phyloP scores from a whole-genome alignment of 2,113 vertebrate genomes.

The Suncus etruscus region DNA sequence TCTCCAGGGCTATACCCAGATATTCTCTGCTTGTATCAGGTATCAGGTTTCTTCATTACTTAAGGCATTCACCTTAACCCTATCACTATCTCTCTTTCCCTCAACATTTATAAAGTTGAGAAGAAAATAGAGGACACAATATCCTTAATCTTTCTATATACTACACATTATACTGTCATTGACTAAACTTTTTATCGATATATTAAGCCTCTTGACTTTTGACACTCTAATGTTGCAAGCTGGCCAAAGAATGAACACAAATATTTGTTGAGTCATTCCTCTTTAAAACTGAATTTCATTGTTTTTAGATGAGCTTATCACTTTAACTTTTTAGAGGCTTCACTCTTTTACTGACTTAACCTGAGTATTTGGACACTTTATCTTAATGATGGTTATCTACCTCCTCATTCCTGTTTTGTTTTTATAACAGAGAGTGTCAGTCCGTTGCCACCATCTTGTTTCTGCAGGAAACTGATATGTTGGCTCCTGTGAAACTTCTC shows the following conservation, averaged over 20 bases:
- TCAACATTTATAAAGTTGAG: not conserved
- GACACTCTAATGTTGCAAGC: not conserved
- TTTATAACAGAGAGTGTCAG: not conserved
- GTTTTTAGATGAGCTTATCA: not conserved
- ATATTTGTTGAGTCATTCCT: not conserved
- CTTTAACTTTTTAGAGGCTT: not conserved
- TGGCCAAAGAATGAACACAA: not conserved
- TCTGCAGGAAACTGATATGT: not conserved
- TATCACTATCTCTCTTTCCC: not conserved
- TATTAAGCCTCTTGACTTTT: constrained; percentile 9
- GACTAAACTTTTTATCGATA: not conserved
- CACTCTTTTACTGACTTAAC: accelerated
- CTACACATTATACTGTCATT: not conserved
- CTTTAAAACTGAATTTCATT: not conserved
- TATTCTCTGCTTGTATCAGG: no score
- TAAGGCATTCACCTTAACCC: no score
- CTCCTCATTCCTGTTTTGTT: not conserved
- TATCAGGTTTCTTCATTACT: no score
- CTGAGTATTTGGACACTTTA: not conserved
- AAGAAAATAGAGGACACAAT: constrained; percentile 5
- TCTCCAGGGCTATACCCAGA: no score
- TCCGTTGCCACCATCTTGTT: not conserved
- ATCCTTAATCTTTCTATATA: not conserved
- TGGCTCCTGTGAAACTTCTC: not conserved
- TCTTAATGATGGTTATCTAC: not conserved